phyloP scores from a whole-genome alignment of 2,888 invertebrate species.

The Allophyes oxyacanthae region DNA sequence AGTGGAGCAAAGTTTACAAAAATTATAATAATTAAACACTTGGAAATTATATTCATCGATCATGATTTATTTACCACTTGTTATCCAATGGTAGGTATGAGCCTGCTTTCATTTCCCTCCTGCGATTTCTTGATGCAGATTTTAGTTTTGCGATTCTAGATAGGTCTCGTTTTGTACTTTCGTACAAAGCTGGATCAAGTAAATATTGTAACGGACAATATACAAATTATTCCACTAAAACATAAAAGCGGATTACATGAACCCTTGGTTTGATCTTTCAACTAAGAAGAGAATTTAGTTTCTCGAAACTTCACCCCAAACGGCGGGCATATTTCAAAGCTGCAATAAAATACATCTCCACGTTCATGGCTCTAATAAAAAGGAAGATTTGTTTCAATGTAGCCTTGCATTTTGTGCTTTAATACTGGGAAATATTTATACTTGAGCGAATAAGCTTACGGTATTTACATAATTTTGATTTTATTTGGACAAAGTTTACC shows the following conservation, averaged over 20 bases:
- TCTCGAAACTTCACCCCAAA: conserved; percentile 53
- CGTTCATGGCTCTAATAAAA: conserved; percentile 62
- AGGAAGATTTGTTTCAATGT: conserved; percentile 58
- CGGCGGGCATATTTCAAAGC: conserved; percentile 57
- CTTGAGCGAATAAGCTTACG: conserved; percentile 37
- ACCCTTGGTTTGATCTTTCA: conserved; percentile 40
- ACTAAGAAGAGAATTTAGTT: conserved; percentile 54
- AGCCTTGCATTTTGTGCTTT: conserved; percentile 54
- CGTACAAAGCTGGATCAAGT: no score
- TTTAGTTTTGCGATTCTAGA: no score
- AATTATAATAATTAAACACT: no score
- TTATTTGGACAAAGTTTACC: conserved; percentile 39
- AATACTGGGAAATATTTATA: conserved; percentile 48
- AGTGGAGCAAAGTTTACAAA: no score
- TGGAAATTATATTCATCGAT: no score
- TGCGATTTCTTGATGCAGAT: no score
- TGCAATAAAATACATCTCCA: conserved; percentile 61
- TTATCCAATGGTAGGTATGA: no score
- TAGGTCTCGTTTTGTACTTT: no score
- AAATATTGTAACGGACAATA: neutral
- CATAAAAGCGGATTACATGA: conserved; percentile 30
- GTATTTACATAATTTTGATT: conserved; percentile 54
- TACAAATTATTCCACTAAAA: conserved; percentile 22
- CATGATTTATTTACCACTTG: no score
- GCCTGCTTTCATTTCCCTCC: no score